These are phyloP conservation scores for Trachelus troglodyta DNA, from an alignment of 2,888 invertebrate species.

Conservation along the genomic window DNA sequence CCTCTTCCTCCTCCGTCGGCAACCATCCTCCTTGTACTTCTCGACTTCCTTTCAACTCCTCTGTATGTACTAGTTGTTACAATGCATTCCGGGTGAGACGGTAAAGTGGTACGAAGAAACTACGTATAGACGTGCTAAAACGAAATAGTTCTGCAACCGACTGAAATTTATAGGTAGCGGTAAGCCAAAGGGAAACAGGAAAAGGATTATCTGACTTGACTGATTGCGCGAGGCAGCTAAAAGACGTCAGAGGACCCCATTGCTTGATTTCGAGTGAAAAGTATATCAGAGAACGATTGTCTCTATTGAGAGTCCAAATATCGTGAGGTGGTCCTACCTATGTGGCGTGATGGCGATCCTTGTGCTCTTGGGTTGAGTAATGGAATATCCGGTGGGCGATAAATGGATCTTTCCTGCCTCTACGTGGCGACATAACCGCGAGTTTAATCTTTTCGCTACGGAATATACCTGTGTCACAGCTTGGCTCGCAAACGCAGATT, in stretches of 20 bases:
- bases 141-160: not conserved
- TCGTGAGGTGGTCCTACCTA: not conserved
- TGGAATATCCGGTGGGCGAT: not conserved
- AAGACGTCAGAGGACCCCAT: not conserved
- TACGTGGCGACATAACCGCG: not conserved
- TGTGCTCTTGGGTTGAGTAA: not conserved
- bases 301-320: not conserved
- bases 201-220: not conserved
- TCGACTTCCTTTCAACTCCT: not conserved
- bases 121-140: not conserved
- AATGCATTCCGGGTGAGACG: not conserved
- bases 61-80: not conserved
- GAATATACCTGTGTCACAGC: not conserved
- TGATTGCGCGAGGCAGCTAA: not conserved
- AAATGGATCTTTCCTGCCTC: not conserved
- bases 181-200: not conserved
- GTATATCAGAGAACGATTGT: not conserved
- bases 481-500: conserved; percentile 10
- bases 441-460: not conserved
- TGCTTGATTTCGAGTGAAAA: not conserved
- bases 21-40: not conserved
- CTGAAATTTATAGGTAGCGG: not conserved
- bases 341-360: not conserved
- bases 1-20: not conserved
- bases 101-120: not conserved